Base-by-base conservation (phyloP, 2,797 vertebrate species). In the Denticeps clupeoides region DNA sequence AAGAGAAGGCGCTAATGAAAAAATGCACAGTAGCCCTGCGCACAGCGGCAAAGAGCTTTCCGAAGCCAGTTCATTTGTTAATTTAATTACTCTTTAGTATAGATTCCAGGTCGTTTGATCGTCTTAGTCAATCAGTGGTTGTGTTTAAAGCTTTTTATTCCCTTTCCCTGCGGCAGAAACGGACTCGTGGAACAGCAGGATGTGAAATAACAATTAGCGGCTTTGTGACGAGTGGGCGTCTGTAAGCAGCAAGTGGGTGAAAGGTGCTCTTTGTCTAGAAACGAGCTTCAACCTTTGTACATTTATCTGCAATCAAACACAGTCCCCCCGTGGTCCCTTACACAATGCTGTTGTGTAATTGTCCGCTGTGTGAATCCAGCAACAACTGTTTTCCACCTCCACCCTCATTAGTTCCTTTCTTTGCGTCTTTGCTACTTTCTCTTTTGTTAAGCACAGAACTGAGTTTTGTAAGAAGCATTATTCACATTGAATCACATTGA, bases 21-120 rank as follows among this genome's bases (percentile, higher is more conserved):
- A 51, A 25, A 32, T 47, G 4, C 44, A 29, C 22, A 44, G n/a
- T n/a, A n/a, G 15, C 29, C 32, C 18, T 32, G 9, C 41, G 18
- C 28, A 47, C 54, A 21, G 44, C 46, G 6, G 49, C 27, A 32
- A 32, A 8, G 45, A 6, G 21, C 50, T 35, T 19, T 45, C 25
- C 53, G 41, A 43, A 44, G 3, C 57, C 32, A 27, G 24, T 57
- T 49, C 6, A 28, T 58, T 47, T 41, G 11, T 49, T 52, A 47
- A 24, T 38, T 55, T 50, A 53, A 57, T 62, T 50, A 46, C 32
- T 48, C 22, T 54, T 61, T 26, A 44, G 38, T 47, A 42, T 47
- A 15, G 41, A 58, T 59, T 60, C 51, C 16, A 4, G 43, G 44
- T 32, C 11, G 33, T 57, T 56, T 11, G 21, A 61, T 43, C 19